phyloP scores from a whole-genome alignment of 2,888 invertebrate species.

The Pherbina coryleti region DNA sequence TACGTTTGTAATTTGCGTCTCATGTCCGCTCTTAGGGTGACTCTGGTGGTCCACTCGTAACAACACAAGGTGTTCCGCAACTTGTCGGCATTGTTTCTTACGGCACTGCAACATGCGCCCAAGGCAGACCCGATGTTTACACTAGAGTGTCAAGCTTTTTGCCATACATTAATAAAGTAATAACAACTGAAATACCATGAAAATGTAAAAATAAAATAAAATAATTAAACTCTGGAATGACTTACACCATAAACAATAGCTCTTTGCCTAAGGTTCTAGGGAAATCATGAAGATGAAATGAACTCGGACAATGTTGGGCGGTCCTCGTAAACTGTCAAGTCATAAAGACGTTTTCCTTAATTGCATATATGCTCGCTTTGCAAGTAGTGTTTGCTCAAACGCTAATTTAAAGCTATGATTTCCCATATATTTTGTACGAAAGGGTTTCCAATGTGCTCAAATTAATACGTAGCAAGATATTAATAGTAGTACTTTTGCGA shows the following conservation, averaged over 20 bases:
- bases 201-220: slow-evolving; percentile 43
- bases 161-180: slow-evolving; percentile 60
- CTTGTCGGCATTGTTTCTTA: slow-evolving; percentile 67
- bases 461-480: neutral
- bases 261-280: neutral
- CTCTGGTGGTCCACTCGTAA: slow-evolving; percentile 68
- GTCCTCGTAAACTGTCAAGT: slow-evolving; percentile 14
- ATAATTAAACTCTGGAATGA: slow-evolving; percentile 53
- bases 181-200: slow-evolving; percentile 54
- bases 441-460: neutral
- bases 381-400: slow-evolving; percentile 42
- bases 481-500: too few species aligned
- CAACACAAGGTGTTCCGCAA: slow-evolving; percentile 50
- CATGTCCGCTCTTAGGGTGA: slow-evolving; percentile 60
- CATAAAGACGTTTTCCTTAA: neutral
- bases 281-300: neutral
- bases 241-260: slow-evolving; percentile 31
- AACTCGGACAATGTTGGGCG: slow-evolving; percentile 29
- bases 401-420: slow-evolving; percentile 54
- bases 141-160: slow-evolving; percentile 65
- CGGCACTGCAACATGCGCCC: slow-evolving; percentile 62
- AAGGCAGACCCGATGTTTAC: slow-evolving; percentile 66
- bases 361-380: neutral
- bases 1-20: neutral
- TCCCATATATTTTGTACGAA: neutral